Base-by-base conservation (phyloP, 2,113 vertebrate species). In the Psilopsiagon aurifrons region DNA sequence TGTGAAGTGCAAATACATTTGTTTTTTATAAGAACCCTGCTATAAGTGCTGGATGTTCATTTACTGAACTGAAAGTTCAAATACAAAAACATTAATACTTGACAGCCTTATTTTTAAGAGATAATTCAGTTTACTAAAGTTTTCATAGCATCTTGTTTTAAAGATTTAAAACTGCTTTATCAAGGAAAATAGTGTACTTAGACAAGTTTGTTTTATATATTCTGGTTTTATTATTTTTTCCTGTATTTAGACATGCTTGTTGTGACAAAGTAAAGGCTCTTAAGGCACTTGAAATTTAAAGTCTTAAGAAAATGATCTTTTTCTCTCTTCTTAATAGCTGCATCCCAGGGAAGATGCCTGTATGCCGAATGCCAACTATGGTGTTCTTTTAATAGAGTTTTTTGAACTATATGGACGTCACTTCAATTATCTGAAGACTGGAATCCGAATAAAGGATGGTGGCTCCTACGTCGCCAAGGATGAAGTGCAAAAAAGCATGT, bases 401-500 rank as follows among this genome's bases (percentile, higher is more conserved):
- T 99, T 99, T 91, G 99, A 99, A 97, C 98, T 99, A 60, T 99
- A 99, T 77, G 99, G 99, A 79, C 99, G 99, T 84, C 98, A 99
- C 97, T 99, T 99, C 97, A 99, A 99, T 98, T 99, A 99, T 96
- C 97, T 99, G 98, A 99, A 99, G 97, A 99, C 99, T 4, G 99
- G 99, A 83, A 99, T 99, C 97, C 98, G 99, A 97, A 99, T 99
- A 98, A 99, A 99, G 97, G 99, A 99, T 51, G 99, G 99, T 33
- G 99, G 99, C 66, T 99, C 98, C 63, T 99, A 99, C 2, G 99
- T 99, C 94, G 99, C 99, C 97, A 99, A 99, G 98, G 99, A 99
- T 63, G 99, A 99, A 88, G 99, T 99, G 86, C 99, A 99, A 96
- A 99, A 99, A 97, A 98, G 98, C 97, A 99, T 99, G 99, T 97